Evolutionary conservation across 1,140 invertebrate species (phyloP), one percentile per base, ranked within the genome.

Genomic region (Papilio glaucus): DNA sequence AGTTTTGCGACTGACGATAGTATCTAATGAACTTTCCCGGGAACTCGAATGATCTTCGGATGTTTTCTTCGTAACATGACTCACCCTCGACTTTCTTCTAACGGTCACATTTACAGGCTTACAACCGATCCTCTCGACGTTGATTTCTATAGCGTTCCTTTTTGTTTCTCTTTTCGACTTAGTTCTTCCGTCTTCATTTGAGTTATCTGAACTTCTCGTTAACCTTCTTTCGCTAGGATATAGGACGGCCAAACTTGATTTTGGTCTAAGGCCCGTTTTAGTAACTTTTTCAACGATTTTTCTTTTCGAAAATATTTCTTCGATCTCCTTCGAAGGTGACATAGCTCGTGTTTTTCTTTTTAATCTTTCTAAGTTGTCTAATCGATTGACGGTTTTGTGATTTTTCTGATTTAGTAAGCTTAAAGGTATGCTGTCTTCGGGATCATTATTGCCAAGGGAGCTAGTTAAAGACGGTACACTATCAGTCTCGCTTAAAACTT

Each of bases 401-500:
- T 84, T 65, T 82, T 93, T 94, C 15, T 93, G 78, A 77, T 93
- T 93, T 7, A 93, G 78, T 71, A 94, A 78, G 76, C 93, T 94
- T 38, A 94, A 80, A 4, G 93, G 93, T 71, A 94, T 94, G 63
- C 92, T 90, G 67, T 94, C 93, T 83, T 94, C 93, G 15, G 93
- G 93, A 73, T 94, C 93, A 71, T 94, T 93, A 71, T 94, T 93
- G 57, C 90, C 84, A 53, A 92, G 65, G 33, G 91, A 91, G 72
- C 92, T 92, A 21, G 89, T 83, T 72, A 93, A 77, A 62, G 93
- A 94, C 0, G 94, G 94, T 72, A 95, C 89, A 80, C 94, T 95
- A 72, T 95, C 94, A 49, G 93, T 94, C 78, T 95, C 94, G 82
- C 94, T 95, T 21, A 94, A 84, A 4, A 93, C 89, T 85, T 95